Evolutionary conservation across 2,113 vertebrate genomes (phyloP).

Genomic region (Uria lomvia): DNA sequence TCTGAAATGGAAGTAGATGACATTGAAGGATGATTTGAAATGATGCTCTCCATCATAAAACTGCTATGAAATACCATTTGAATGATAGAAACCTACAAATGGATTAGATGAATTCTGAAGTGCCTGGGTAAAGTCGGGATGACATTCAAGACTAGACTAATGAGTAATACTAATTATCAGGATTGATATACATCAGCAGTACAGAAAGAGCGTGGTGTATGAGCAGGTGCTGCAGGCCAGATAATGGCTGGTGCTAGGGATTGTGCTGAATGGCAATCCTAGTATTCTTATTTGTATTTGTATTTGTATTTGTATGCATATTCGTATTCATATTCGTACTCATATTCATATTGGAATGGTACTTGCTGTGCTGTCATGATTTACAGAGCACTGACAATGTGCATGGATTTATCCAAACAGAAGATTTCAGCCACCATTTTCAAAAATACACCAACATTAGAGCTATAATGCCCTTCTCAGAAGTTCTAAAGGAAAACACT

Average conservation of each 20-base stretch:
- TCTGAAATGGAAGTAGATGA: background rate
- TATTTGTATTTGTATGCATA: too few species aligned
- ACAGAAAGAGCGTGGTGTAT: background rate
- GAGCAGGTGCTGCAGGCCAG: background rate
- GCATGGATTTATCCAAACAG: background rate
- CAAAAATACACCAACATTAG: background rate
- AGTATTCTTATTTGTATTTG: background rate
- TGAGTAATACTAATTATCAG: background rate
- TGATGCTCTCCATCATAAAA: background rate
- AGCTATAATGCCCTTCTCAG: background rate
- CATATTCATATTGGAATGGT: background rate
- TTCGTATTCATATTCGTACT: background rate
- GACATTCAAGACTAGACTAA: background rate
- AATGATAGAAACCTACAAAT: background rate
- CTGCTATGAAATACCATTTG: background rate
- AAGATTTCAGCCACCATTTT: background rate
- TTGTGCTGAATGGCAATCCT: background rate
- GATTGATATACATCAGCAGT: background rate
- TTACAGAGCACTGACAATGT: background rate
- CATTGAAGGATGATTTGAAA: background rate
- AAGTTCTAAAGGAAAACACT: background rate
- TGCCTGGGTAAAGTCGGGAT: background rate
- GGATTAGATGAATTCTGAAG: background rate
- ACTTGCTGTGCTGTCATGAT: background rate
- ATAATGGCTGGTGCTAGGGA: background rate